Evolutionary conservation across 2,797 vertebrate genomes (phyloP).

Genomic region (Antennarius maculatus): DNA sequence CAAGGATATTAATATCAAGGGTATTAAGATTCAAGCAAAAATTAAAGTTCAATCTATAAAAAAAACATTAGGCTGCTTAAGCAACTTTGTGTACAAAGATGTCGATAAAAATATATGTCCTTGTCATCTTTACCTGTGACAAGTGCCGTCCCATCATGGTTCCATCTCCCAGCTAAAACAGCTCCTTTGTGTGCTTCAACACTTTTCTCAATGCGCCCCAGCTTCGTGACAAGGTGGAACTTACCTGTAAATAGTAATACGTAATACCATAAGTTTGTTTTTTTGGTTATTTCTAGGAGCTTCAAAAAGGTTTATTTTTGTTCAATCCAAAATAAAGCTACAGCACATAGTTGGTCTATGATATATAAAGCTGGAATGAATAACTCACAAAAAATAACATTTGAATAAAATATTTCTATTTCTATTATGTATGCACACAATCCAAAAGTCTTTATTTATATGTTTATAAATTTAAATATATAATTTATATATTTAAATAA

Average conservation of each 20-base stretch:
- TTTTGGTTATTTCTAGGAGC: conserved; percentile 82
- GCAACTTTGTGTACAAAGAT: neutral
- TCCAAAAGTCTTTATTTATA: neutral
- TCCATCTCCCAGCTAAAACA: conserved; percentile 94
- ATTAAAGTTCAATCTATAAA: too few species aligned
- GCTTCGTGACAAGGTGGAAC: conserved; percentile 92
- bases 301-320: conserved; percentile 81
- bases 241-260: conserved; percentile 83
- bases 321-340: conserved; percentile 64
- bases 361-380: conserved; percentile 15
- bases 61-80: neutral
- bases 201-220: conserved; percentile 93
- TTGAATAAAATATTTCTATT: neutral
- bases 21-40: too few species aligned
- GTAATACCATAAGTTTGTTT: too few species aligned
- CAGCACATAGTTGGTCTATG: conserved; percentile 73
- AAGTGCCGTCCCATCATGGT: conserved; percentile 93
- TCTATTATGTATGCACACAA: neutral
- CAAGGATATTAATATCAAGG: neutral
- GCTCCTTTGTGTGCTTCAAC: conserved; percentile 95
- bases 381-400: neutral
- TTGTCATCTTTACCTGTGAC: conserved; percentile 86
- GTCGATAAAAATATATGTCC: neutral
- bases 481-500: too few species aligned
- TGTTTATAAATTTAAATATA: too few species aligned